phyloP scores from a whole-genome alignment of 2,888 invertebrate species.

The Lymantria dispar region DNA sequence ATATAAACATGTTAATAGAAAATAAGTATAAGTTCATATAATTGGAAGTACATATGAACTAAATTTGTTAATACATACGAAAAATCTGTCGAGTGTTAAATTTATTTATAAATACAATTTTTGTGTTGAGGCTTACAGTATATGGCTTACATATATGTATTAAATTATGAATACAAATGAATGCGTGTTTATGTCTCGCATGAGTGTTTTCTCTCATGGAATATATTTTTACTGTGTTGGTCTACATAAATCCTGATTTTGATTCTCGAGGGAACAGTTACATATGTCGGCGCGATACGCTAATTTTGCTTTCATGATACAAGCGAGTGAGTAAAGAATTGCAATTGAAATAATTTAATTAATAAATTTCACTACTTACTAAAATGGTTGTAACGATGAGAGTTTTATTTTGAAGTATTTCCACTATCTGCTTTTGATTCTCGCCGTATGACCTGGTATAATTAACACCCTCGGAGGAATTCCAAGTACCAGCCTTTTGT shows the following conservation, averaged over 20 bases:
- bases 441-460: conserved; percentile 93
- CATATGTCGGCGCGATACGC: too few species aligned
- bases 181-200: too few species aligned
- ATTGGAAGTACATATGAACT: conserved; percentile 31
- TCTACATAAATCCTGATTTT: too few species aligned
- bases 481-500: conserved; percentile 94
- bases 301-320: too few species aligned
- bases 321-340: too few species aligned
- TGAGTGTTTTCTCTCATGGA: too few species aligned
- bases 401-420: conserved; percentile 95
- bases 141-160: too few species aligned
- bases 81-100: conserved; percentile 25
- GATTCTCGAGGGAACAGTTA: too few species aligned
- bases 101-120: conserved; percentile 32
- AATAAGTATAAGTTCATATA: conserved; percentile 31
- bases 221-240: too few species aligned
- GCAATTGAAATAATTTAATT: too few species aligned
- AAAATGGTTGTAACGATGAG: conserved; percentile 94
- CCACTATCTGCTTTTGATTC: conserved; percentile 93
- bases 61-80: conserved; percentile 33
- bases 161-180: conserved; percentile 1
- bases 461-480: conserved; percentile 93
- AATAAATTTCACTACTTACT: conserved; percentile 82
- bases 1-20: conserved; percentile 34
- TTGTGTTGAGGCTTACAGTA: conserved; percentile 25